Conservation (phyloP, 2,888 invertebrate genomes). For the Laspeyria flexula region DNA sequence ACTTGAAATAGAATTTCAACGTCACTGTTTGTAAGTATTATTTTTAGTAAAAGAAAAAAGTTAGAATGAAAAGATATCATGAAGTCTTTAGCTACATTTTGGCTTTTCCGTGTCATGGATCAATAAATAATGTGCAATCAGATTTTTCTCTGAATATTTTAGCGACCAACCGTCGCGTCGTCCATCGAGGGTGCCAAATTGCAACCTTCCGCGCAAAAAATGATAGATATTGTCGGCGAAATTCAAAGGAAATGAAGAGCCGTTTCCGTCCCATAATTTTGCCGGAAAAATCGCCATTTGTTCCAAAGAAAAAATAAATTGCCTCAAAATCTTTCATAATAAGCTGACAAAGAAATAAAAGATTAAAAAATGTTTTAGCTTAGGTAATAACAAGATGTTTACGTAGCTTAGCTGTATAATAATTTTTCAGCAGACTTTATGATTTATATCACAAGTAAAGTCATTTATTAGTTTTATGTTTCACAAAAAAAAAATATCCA, state of each 20-base stretch:
- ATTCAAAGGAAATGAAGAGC: slow-evolving; percentile 8
- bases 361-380: not conserved
- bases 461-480: no score
- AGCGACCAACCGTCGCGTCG: not conserved
- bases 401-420: no score
- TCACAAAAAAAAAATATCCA: no score
- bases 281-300: not conserved
- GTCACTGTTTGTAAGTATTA: no score
- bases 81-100: not conserved
- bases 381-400: not conserved
- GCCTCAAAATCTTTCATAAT: not conserved
- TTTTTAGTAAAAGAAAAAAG: no score
- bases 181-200: not conserved
- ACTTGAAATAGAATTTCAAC: no score
- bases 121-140: not conserved
- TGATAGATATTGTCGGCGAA: slow-evolving; percentile 1
- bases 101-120: not conserved
- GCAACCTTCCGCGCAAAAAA: slow-evolving; percentile 4
- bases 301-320: slow-evolving; percentile 1
- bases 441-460: no score
- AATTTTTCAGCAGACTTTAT: no score
- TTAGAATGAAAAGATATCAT: no score
- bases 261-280: slow-evolving; percentile 3
- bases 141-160: not conserved
- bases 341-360: not conserved